These are phyloP conservation scores for Doryteuthis pealeii DNA, from an alignment of 1,140 invertebrate genomes.

Conservation along the genomic window DNA sequence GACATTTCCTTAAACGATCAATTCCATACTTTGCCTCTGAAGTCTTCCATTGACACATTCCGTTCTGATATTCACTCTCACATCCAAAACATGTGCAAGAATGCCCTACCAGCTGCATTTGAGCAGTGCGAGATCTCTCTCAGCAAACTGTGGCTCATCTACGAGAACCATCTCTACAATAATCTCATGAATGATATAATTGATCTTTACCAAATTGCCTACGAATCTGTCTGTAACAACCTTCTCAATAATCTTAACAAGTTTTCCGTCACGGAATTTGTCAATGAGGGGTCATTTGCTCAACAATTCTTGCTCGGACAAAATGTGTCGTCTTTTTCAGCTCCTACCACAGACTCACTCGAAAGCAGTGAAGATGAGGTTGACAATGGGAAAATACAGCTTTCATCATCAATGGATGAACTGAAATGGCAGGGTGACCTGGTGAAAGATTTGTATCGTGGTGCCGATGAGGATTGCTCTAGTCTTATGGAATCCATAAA, in stretches of 20 bases:
- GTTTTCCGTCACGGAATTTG: background rate
- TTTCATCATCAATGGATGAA: background rate
- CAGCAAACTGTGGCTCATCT: background rate
- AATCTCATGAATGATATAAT: background rate
- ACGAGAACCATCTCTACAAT: conserved; percentile 1
- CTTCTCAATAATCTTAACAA: background rate
- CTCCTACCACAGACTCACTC: background rate
- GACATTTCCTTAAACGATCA: background rate
- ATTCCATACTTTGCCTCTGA: background rate
- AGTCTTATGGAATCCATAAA: conserved; percentile 8
- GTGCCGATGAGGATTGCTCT: conserved; percentile 4
- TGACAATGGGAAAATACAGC: background rate
- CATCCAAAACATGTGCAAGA: background rate
- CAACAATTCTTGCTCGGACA: background rate
- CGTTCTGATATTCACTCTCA: conserved; percentile 2
- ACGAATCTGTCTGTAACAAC: background rate
- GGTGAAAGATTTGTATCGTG: background rate
- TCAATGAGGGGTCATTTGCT: background rate
- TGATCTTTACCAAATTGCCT: background rate
- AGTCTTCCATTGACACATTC: background rate
- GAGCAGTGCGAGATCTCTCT: background rate
- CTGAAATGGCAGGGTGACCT: background rate
- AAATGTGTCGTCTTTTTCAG: background rate
- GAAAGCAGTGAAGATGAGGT: background rate
- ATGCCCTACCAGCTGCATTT: background rate